phyloP scores from a whole-genome alignment of 1,140 invertebrate species.

The Liolophura sinensis region DNA sequence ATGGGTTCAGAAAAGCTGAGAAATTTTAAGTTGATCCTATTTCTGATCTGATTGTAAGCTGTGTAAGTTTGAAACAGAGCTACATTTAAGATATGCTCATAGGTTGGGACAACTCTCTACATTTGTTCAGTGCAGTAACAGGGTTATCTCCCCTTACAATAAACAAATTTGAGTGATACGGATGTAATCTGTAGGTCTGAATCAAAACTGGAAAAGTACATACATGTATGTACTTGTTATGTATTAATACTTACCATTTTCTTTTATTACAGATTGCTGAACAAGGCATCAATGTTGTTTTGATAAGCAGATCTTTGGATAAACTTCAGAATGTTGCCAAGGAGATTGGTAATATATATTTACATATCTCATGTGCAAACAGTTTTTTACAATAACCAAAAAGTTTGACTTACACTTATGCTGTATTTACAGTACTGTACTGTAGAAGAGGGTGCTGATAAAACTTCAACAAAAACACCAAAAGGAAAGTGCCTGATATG shows the following conservation, averaged over 20 bases:
- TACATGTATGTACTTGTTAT: too few relatives aligned
- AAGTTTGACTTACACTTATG: neutral
- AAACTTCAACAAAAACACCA: too few relatives aligned
- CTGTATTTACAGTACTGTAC: too few relatives aligned
- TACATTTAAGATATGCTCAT: too few relatives aligned
- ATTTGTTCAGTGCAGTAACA: neutral
- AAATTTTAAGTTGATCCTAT: too few relatives aligned
- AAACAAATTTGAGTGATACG: too few relatives aligned
- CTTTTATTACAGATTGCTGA: slow-evolving; percentile 71
- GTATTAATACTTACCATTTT: neutral
- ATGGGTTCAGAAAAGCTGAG: too few relatives aligned
- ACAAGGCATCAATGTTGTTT: slow-evolving; percentile 80
- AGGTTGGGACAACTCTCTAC: neutral
- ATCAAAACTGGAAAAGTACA: too few relatives aligned
- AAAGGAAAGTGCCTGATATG: too few relatives aligned
- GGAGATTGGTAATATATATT: slow-evolving; percentile 72
- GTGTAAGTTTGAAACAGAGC: neutral
- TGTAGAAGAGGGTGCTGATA: too few relatives aligned
- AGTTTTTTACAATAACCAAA: neutral
- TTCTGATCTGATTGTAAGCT: neutral
- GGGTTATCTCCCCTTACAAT: neutral
- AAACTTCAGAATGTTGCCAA: slow-evolving; percentile 81
- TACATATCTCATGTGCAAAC: neutral
- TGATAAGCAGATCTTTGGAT: slow-evolving; percentile 82
- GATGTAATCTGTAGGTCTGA: too few relatives aligned